A percentile compares a stretch with the other conserved stretches of the same genome.
phyloP scores from a whole-genome alignment of 2,113 vertebrate species.

The Trichechus manatus region DNA sequence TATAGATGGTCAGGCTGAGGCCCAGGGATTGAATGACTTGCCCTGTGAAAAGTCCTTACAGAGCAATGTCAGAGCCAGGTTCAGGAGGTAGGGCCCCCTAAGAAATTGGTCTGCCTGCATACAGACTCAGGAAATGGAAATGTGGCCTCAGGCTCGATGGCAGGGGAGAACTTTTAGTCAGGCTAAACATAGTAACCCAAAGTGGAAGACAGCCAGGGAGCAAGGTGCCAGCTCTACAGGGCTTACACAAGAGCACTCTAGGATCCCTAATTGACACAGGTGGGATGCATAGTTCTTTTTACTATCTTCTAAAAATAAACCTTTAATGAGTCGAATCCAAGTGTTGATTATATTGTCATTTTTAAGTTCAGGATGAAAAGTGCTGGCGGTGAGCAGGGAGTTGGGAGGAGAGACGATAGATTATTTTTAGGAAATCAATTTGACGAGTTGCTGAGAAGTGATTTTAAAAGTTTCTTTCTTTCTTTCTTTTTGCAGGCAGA shows the following conservation, averaged over 20 bases:
- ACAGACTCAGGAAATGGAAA: slow-evolving; percentile 49
- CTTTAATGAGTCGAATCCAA: not conserved
- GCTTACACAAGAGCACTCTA: not conserved
- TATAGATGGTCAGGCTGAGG: slow-evolving; percentile 44
- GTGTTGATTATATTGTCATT: slow-evolving; percentile 8
- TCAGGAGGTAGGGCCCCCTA: slow-evolving; percentile 28
- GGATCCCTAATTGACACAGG: slow-evolving; percentile 48
- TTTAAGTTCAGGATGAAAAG: slow-evolving; percentile 40
- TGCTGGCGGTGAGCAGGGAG: not conserved
- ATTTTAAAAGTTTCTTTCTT: slow-evolving; percentile 25
- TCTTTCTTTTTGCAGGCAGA: not conserved
- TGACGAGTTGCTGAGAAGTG: not conserved
- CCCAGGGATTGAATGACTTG: slow-evolving; percentile 30
- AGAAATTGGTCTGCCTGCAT: slow-evolving; percentile 10
- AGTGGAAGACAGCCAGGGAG: slow-evolving; percentile 26
- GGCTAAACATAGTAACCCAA: slow-evolving; percentile 71
- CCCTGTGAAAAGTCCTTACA: slow-evolving; percentile 48
- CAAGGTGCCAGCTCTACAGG: not conserved
- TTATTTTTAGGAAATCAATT: not conserved
- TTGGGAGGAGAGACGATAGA: not conserved
- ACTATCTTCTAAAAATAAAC: slow-evolving; percentile 68
- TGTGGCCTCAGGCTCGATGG: not conserved
- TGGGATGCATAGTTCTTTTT: slow-evolving; percentile 45
- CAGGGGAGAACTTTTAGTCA: slow-evolving; percentile 22
- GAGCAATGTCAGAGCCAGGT: not conserved